A percentile compares a stretch with the other conserved stretches of the same genome.
Evolutionary conservation across 2,797 vertebrate species (phyloP).

Genomic region (Enteromius mattozi): DNA sequence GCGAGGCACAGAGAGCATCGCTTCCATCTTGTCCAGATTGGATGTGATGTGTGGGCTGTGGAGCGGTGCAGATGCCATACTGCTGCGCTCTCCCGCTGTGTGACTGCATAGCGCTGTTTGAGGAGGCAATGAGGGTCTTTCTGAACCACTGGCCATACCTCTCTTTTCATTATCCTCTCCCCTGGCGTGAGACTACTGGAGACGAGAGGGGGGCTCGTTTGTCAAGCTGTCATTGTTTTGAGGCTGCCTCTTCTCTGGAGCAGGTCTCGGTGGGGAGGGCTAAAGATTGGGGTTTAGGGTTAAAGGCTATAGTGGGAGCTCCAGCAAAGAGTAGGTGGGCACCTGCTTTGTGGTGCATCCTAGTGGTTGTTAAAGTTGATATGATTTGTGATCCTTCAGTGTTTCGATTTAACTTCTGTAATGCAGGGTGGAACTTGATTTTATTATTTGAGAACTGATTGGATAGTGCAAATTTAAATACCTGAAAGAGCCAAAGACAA

Average conservation of each 20-base stretch:
- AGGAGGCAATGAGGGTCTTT: slow-evolving; percentile 57
- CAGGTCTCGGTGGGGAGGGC: slow-evolving; percentile 2
- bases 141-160: slow-evolving; percentile 56
- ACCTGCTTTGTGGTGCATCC: slow-evolving; percentile 4
- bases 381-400: background rate
- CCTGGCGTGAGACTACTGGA: slow-evolving; percentile 55
- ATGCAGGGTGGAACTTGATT: background rate
- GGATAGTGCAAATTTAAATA: background rate
- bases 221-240: slow-evolving; percentile 57
- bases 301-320: slow-evolving; percentile 45
- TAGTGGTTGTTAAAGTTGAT: slow-evolving; percentile 2
- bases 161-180: slow-evolving; percentile 62
- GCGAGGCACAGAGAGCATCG: slow-evolving; percentile 22
- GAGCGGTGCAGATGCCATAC: slow-evolving; percentile 50
- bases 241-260: slow-evolving; percentile 23
- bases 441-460: background rate
- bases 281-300: slow-evolving; percentile 45
- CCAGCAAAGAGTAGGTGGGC: slow-evolving; percentile 9
- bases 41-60: slow-evolving; percentile 58
- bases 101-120: slow-evolving; percentile 53
- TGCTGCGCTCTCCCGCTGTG: slow-evolving; percentile 45
- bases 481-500: background rate
- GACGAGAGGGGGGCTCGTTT: slow-evolving; percentile 53
- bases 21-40: slow-evolving; percentile 61
- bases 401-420: background rate